Evolutionary conservation across 2,888 invertebrate species (phyloP).

Genomic region (Leucophora obtusa): DNA sequence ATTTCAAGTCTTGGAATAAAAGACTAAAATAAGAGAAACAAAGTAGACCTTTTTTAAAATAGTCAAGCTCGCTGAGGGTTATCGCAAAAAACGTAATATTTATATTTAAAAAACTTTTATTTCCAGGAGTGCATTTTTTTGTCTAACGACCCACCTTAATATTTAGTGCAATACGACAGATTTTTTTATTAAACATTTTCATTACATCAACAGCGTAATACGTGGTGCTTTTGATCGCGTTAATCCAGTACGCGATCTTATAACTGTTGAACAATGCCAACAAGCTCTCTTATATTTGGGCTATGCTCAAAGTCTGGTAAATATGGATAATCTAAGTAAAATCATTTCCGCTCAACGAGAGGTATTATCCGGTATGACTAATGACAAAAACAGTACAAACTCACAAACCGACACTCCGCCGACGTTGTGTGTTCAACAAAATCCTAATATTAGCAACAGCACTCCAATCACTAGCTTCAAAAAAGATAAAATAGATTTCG

Average conservation of each 20-base stretch:
- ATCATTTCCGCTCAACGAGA: conserved; percentile 76
- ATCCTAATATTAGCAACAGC: conserved; percentile 34
- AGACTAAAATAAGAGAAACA: too few relatives aligned
- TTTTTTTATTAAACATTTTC: background rate
- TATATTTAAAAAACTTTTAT: too few relatives aligned
- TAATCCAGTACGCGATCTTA: conserved; percentile 73
- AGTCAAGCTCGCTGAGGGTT: too few relatives aligned
- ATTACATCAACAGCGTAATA: conserved; percentile 72
- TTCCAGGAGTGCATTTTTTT: too few relatives aligned
- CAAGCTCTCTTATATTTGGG: conserved; percentile 78
- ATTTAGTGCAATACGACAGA: background rate
- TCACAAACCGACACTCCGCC: conserved; percentile 14
- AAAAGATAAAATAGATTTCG: conserved; percentile 74
- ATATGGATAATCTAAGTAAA: conserved; percentile 76
- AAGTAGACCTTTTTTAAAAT: too few relatives aligned
- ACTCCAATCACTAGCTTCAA: conserved; percentile 1
- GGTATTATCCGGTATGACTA: conserved; percentile 69
- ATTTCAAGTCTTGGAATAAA: too few relatives aligned
- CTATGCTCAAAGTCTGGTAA: conserved; percentile 78
- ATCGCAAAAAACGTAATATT: too few relatives aligned
- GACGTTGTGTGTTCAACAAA: conserved; percentile 42
- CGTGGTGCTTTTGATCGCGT: conserved; percentile 79
- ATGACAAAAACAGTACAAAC: conserved; percentile 68
- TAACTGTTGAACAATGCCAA: conserved; percentile 78
- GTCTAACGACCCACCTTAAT: too few relatives aligned